phyloP scores from a whole-genome alignment of 1,140 invertebrate genomes.

The Drosophila santomea region DNA sequence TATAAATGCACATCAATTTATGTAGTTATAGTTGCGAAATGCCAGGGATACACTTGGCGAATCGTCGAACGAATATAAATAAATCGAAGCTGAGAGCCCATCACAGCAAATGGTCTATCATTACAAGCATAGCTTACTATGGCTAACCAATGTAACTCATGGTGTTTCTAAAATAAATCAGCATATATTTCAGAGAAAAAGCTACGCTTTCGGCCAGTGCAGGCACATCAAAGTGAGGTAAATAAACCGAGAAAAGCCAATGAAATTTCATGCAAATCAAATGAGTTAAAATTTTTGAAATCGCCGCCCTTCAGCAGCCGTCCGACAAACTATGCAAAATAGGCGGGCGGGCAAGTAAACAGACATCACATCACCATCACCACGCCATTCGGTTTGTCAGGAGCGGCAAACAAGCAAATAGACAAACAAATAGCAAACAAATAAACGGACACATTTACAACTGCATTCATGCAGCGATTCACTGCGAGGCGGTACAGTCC shows the following conservation, averaged over 20 bases:
- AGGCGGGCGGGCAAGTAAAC: slow-evolving; percentile 52
- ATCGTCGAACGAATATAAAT: no score
- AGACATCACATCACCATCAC: slow-evolving; percentile 4
- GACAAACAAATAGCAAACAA: slow-evolving; percentile 61
- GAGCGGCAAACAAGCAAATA: slow-evolving; percentile 52
- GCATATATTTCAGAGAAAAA: no score
- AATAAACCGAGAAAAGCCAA: slow-evolving; percentile 53
- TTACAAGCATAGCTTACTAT: no score
- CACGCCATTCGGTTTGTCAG: slow-evolving; percentile 15
- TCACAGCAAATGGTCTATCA: no score
- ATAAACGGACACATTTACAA: slow-evolving; percentile 80
- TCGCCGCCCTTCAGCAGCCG: slow-evolving; percentile 22
- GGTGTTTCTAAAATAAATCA: no score
- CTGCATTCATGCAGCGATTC: slow-evolving; percentile 65
- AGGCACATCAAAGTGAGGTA: slow-evolving; percentile 43
- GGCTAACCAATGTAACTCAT: no score
- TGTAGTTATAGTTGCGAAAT: slow-evolving; percentile 32
- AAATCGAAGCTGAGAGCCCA: no score
- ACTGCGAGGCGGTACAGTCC: slow-evolving; percentile 35
- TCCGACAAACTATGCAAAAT: slow-evolving; percentile 53
- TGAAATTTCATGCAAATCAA: slow-evolving; percentile 79
- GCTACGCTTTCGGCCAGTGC: background rate
- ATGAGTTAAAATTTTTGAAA: slow-evolving; percentile 76
- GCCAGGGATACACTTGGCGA: no score
- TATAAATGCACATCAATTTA: slow-evolving; percentile 80